Evolutionary conservation across 2,888 invertebrate genomes (phyloP).

Genomic region (Heteromyza rotundicornis): DNA sequence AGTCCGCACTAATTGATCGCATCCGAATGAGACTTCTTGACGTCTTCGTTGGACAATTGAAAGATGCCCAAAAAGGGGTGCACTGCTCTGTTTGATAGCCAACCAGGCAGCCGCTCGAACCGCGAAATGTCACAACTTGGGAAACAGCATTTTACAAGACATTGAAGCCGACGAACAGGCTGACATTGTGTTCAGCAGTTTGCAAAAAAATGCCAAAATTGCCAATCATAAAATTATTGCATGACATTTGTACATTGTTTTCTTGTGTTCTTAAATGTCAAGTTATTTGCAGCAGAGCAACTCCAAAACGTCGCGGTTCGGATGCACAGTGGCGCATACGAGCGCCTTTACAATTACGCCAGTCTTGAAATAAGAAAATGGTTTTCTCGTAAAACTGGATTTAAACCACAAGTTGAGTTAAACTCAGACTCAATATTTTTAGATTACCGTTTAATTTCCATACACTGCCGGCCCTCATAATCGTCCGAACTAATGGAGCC

Average conservation of each 20-base stretch:
- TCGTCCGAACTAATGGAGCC: no score
- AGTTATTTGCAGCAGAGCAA: not conserved
- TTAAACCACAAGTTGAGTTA: no score
- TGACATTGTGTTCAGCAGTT: no score
- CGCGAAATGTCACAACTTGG: conserved; percentile 2
- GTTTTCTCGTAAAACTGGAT: no score
- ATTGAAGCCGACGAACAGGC: not conserved
- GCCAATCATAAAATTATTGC: conserved; percentile 43
- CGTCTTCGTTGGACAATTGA: conserved; percentile 38
- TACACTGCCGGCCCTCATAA: no score
- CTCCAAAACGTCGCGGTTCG: not conserved
- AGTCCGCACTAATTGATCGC: conserved; percentile 59
- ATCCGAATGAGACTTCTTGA: conserved; percentile 25
- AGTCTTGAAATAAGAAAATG: no score
- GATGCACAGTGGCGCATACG: not conserved
- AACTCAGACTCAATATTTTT: no score
- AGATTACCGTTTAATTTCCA: no score
- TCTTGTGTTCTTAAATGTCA: conserved; percentile 27
- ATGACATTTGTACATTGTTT: conserved; percentile 39
- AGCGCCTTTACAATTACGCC: no score
- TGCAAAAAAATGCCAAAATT: conserved; percentile 33
- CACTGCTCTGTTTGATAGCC: not conserved
- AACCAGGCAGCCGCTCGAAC: not conserved
- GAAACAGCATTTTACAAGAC: not conserved
- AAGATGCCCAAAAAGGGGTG: conserved; percentile 12